Conservation (phyloP, 2,888 invertebrate species). For the Hedya salicella region DNA sequence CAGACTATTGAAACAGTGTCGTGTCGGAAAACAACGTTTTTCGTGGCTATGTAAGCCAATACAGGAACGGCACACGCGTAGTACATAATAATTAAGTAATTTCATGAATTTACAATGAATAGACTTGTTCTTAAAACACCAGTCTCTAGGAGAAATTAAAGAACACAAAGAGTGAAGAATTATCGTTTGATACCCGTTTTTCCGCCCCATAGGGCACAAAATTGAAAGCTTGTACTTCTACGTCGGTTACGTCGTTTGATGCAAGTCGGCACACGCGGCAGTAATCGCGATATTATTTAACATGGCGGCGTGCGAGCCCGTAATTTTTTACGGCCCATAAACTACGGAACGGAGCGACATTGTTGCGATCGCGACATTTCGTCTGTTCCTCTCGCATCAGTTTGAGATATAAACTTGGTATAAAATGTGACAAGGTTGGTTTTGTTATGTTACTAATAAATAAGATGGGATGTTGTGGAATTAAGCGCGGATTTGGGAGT, state of each 20-base stretch:
- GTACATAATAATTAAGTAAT: too few species aligned
- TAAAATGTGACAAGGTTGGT: not conserved
- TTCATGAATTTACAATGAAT: too few species aligned
- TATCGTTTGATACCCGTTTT: not conserved
- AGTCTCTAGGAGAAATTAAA: too few species aligned
- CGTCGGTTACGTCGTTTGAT: slow-evolving; percentile 8
- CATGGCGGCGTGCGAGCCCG: slow-evolving; percentile 53
- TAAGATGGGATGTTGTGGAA: slow-evolving; percentile 1
- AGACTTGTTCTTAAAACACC: too few species aligned
- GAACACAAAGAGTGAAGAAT: too few species aligned
- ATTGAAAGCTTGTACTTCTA: not conserved
- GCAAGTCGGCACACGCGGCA: slow-evolving; percentile 10
- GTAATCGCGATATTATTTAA: slow-evolving; percentile 48
- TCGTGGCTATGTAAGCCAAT: too few species aligned
- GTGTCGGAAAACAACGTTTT: too few species aligned
- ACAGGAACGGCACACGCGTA: too few species aligned
- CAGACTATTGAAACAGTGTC: too few species aligned
- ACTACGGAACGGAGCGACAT: slow-evolving; percentile 56
- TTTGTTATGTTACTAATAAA: not conserved
- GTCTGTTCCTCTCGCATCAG: not conserved
- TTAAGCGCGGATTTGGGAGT: slow-evolving; percentile 20
- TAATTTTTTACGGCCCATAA: slow-evolving; percentile 73
- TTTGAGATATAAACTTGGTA: slow-evolving; percentile 2
- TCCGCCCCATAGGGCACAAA: not conserved
- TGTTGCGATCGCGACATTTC: slow-evolving; percentile 53